Base-by-base conservation (phyloP, 2,113 vertebrate genomes). In the Ramphastos sulfuratus region DNA sequence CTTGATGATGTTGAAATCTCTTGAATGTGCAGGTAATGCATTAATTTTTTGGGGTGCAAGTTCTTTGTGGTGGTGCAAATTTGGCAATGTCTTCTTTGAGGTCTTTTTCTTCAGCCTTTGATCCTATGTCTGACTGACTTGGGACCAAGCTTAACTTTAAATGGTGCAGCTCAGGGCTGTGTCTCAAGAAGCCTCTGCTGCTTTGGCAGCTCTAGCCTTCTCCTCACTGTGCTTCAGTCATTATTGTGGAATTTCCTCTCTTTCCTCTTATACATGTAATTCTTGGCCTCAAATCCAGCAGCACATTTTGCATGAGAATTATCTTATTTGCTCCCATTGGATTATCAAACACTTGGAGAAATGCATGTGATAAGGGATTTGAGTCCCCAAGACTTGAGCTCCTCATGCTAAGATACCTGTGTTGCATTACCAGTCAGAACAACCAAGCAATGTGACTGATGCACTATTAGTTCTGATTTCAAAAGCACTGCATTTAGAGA, bases 201-300 rank as follows among this genome's bases (percentile, higher is more conserved):
- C 52, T 33, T 89, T 89, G 84, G 56, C 82, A 92, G 7, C 31
- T 71, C n/a, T 77, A 27, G 1, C 24, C 15, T 82, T 77, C 59
- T 80, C 72, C 50, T 87, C 64, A 79, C 37, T 59, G 7, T 71
- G 35, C 28, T 72, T 9, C 37, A 82, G 50, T 76, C n/a, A 79
- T 65, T 90, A 56, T 10, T 76, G 67, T 85, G 87, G 90, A 90
- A 93, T 85, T 94, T 95, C 63, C 63, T 84, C 48, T 80, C n/a
- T 90, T 88, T 72, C 12, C 7, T 83, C 30, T 78, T 92, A 46
- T 12, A 59, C 7, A 4, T 79, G 21, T 52, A 72, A 80, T 58
- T 56, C 60, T 89, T 93, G 74, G 46, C 70, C n/a, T 63, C 28
- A 44, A 30, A 71, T 64, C 8, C 46, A 87, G 76, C n/a, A 37